Percentiles rank a stretch among this genome's conserved stretches.
phyloP scores from a whole-genome alignment of 1,140 invertebrate genomes.

The Aphis craccivora region DNA sequence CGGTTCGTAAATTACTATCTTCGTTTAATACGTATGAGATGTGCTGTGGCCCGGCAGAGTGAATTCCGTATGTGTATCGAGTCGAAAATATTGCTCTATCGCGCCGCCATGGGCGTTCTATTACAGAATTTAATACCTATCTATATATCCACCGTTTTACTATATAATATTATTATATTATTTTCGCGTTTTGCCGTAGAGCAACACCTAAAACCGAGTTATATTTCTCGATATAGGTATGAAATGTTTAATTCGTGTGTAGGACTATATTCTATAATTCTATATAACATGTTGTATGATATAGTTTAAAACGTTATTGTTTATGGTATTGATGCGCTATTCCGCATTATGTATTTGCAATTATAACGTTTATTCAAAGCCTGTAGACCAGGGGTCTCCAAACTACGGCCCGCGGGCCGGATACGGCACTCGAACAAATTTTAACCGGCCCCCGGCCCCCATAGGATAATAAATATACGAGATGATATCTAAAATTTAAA shows the following conservation, averaged over 20 bases:
- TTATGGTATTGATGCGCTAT: not conserved
- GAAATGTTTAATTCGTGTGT: too few relatives aligned
- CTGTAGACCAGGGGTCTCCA: too few relatives aligned
- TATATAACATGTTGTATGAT: too few relatives aligned
- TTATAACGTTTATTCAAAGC: too few relatives aligned
- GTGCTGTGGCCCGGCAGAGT: not conserved
- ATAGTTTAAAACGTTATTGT: too few relatives aligned
- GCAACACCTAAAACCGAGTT: not conserved
- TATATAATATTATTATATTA: not conserved
- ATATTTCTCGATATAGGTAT: not conserved
- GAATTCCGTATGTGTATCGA: slow-evolving; percentile 20
- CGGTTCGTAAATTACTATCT: slow-evolving; percentile 14
- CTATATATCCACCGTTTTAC: not conserved
- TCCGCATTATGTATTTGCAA: too few relatives aligned
- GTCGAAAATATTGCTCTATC: not conserved
- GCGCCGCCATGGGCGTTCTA: not conserved
- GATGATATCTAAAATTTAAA: too few relatives aligned
- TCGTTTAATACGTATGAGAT: not conserved
- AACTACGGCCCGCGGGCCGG: too few relatives aligned
- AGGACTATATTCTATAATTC: not conserved
- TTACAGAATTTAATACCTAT: not conserved
- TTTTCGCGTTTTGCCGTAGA: not conserved
- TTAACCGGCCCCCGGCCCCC: too few relatives aligned
- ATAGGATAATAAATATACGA: too few relatives aligned
- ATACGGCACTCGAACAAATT: too few relatives aligned